Conservation (phyloP, 1,140 invertebrate species). For the Cryptotermes secundus region DNA sequence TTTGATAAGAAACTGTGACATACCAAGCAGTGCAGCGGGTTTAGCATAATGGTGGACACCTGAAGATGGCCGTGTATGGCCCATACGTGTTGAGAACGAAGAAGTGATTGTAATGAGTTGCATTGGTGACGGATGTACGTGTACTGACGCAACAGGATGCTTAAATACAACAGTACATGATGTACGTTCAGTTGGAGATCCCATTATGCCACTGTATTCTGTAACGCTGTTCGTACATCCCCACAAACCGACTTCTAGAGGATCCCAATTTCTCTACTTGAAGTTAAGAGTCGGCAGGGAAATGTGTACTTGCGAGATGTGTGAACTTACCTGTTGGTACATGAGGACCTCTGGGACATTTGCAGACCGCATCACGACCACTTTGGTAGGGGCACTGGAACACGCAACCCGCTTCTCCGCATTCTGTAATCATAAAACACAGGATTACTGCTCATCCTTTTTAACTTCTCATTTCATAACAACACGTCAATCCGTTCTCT, state of each 20-base stretch:
- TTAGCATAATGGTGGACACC: too few relatives aligned
- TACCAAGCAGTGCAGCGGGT: too few relatives aligned
- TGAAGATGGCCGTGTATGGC: too few relatives aligned
- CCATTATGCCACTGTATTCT: too few relatives aligned
- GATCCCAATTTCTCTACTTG: not conserved
- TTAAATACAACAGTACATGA: too few relatives aligned
- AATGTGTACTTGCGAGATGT: not conserved
- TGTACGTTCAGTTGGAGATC: too few relatives aligned
- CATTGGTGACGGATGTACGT: too few relatives aligned
- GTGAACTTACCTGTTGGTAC: constrained; percentile 31
- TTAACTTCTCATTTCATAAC: not conserved
- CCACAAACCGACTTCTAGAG: not conserved
- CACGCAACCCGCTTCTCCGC: constrained; percentile 28
- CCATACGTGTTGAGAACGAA: too few relatives aligned
- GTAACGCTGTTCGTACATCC: not conserved
- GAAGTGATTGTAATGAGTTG: too few relatives aligned
- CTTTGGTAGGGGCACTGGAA: constrained; percentile 31
- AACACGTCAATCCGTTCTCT: not conserved
- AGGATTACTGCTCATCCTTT: not conserved
- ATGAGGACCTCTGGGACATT: constrained; percentile 29
- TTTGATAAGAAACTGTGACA: too few relatives aligned
- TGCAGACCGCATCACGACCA: constrained; percentile 29
- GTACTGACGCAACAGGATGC: too few relatives aligned
- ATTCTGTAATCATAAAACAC: constrained; percentile 23
- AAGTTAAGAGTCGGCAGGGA: too few relatives aligned